Base-by-base conservation (phyloP, 2,888 invertebrate genomes). In the Agrilus biguttatus region DNA sequence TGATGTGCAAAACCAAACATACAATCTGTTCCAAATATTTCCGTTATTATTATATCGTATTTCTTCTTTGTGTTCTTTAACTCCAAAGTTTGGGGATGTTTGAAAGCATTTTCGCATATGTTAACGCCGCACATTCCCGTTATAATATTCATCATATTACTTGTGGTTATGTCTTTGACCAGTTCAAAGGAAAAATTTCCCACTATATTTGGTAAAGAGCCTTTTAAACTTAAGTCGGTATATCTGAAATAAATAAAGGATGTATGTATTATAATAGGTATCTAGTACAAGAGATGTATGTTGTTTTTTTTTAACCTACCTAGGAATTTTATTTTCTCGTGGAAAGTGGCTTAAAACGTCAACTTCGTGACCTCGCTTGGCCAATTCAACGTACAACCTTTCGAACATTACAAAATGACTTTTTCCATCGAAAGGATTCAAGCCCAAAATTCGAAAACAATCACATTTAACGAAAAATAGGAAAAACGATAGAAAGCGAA, bases 391-490 rank as follows among this genome's bases (percentile, higher is more conserved):
- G 37, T 83, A 55, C 40, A 78, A 67, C 0, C 75, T 72, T 53
- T 70, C 69, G 52, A 75, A 78, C 41, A 80, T 75, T 19, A 74
- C 66, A 53, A 78, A 81, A 59, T 83, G 83, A 45, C 83, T 84
- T 51, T 74, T 78, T 2, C 80, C 80, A 6, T 72, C 68, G 51
- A 80, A 77, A 0, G 77, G 76, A 55, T 80, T 80, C 44, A 81
- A 61, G 14, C 73, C 80, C 28, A 83, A 63, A 50, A 83, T 76
- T 39, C 70, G 72, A 38, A 67, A 69, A 35, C 66, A 43, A 38
- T 43, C 14, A 3, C 28, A 33, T 10, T 28, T 28, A 8, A 4
- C 21, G 21, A 21, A 21, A 21, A 21, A 21, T 6, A 21, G 21
- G 21, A 21, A 28, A 28, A 28, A 28, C 10, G 10, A 10, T 10